A percentile compares a stretch with the other conserved stretches of the same genome.
phyloP scores from a whole-genome alignment of 2,888 invertebrate species.

The Drosophila rellima region DNA sequence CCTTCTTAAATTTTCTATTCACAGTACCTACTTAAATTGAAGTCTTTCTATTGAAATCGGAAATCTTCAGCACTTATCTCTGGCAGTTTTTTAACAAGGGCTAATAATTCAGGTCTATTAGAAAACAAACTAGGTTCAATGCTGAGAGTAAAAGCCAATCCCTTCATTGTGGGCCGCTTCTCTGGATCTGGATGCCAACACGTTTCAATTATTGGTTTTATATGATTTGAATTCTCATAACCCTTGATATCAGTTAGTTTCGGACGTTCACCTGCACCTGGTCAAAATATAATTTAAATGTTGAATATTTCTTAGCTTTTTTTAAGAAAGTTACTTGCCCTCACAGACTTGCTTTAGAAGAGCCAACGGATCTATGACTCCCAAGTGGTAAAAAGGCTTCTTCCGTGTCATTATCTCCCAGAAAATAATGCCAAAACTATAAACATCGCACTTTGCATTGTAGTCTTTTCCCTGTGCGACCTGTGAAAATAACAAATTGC shows the following conservation, averaged over 20 bases:
- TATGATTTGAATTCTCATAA: neutral
- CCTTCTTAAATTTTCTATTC: too few relatives aligned
- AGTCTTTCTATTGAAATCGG: neutral
- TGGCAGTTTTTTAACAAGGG: neutral
- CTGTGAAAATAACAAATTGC: neutral
- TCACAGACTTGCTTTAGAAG: neutral
- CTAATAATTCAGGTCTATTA: neutral
- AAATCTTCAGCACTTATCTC: neutral
- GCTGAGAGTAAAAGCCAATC: neutral
- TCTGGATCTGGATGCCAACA: neutral
- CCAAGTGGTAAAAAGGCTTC: constrained; percentile 7
- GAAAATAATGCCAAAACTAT: constrained; percentile 21
- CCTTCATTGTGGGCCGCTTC: neutral
- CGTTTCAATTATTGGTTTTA: neutral
- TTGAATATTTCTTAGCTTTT: neutral
- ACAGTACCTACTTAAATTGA: too few relatives aligned
- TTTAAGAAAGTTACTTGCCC: neutral
- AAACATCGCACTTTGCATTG: constrained; percentile 16
- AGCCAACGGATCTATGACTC: rapidly evolving
- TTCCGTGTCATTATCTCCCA: constrained; percentile 20
- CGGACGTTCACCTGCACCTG: neutral
- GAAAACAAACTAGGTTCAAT: neutral
- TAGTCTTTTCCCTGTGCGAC: neutral
- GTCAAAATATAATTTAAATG: neutral
- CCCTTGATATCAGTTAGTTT: neutral